Base-by-base conservation (phyloP, 2,888 invertebrate species). In the Netelia fuscicornis region DNA sequence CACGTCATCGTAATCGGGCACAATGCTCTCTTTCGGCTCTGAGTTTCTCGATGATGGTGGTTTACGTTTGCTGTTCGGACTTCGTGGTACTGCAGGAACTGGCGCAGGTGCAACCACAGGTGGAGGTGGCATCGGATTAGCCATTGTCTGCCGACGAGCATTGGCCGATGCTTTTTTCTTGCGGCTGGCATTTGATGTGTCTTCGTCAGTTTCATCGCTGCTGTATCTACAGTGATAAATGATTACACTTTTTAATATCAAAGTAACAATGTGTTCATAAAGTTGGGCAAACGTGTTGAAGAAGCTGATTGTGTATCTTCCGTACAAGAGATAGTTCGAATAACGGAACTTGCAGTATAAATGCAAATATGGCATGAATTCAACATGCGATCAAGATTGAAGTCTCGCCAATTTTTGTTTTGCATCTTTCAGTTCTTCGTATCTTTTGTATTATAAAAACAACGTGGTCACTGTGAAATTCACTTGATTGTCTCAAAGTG, bases 121-220 rank as follows among this genome's bases (percentile, higher is more conserved):
- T 17, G 85, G 93, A 11, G 94, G 94, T 2, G 93, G 94, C 93
- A 94, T 93, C 2, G 93, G 92, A 86, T 92, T 93, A 2, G 92
- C 93, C 86, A 93, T 72, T 0, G 93, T 93, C 82, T 93, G 93
- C n/a, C 95, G 91, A 25, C 94, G 93, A 30, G 91, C 90, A 79
- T 94, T 91, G 91, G 94, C 89, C 80, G 95, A 94, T 68, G 94
- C 94, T 87, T 95, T 95, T 65, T 94, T 94, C 81, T 94, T 94
- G 62, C 94, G 92, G 17, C 87, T 93, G 68, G 94, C 94, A 84
- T 94, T 93, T 2, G 89, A 75, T 52, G 92, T 92, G 20, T 93
- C 93, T 37, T 95, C 94, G 52, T 93, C 93, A 1, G 93, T 92
- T 89, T 96, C 96, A 84, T 93, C 93, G 79, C 93, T 93, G 87